Percentiles rank a stretch among this genome's conserved stretches.
Evolutionary conservation across 2,797 vertebrate species (phyloP).

Genomic region (Scarus forsteni): DNA sequence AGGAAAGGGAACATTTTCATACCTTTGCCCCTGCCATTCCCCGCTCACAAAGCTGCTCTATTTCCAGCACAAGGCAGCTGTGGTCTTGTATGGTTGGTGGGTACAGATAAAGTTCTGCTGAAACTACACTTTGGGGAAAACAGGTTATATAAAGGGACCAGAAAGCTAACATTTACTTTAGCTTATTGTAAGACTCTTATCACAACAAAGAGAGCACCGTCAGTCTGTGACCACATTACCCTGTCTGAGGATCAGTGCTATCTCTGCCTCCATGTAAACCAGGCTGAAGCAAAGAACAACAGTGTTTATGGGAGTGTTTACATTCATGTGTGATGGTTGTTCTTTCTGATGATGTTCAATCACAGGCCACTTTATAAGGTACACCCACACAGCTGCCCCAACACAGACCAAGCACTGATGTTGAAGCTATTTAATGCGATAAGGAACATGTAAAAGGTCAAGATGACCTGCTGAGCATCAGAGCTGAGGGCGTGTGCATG

Average conservation of each 20-base stretch:
- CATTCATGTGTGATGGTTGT: background rate
- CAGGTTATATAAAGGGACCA: conserved; percentile 28
- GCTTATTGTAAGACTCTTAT: conserved; percentile 54
- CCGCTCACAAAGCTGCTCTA: conserved; percentile 72
- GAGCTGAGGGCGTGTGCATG: no score
- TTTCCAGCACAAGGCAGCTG: conserved; percentile 54
- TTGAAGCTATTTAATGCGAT: no score
- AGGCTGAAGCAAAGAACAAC: conserved; percentile 1
- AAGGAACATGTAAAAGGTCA: no score
- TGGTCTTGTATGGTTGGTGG: conserved; percentile 47
- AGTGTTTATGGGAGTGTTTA: background rate
- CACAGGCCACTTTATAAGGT: no score
- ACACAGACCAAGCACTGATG: no score
- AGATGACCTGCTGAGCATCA: no score
- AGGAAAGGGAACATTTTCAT: conserved; percentile 67
- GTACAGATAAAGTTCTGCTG: conserved; percentile 37
- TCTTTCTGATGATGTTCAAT: background rate
- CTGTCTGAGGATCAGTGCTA: background rate
- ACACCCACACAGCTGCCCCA: no score
- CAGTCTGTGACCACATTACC: conserved; percentile 1
- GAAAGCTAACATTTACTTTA: conserved; percentile 36
- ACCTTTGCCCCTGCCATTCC: conserved; percentile 48
- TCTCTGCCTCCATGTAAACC: background rate
- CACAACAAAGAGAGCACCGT: conserved; percentile 36
- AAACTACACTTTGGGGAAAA: conserved; percentile 48